Evolutionary conservation across 2,888 invertebrate species (phyloP), one percentile per base, ranked within the genome.

Genomic region (Fragum fragum): DNA sequence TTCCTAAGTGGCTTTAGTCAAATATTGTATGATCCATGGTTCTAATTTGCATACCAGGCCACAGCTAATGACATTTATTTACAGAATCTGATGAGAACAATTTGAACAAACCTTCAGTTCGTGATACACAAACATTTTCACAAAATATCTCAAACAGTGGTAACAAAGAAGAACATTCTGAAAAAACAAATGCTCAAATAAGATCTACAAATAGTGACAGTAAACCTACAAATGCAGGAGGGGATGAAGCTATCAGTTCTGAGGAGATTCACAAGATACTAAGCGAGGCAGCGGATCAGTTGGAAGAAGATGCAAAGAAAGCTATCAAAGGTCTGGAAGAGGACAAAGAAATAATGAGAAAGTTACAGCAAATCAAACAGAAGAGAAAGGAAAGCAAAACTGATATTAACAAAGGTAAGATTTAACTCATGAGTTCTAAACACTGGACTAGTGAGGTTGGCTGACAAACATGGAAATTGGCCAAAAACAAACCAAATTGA

Each of bases 281-380:
- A 53, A 85, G 77, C 32, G 83, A 90, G 77, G 90, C 92, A 28
- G 91, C 92, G 7, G 73, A 80, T 5, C 91, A 93, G 52, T 68
- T 92, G 83, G 91, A 93, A 70, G 52, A 89, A n/a, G 94, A 93
- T 77, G 93, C 93, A 0, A 78, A 89, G 75, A 87, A 83, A 52
- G 93, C 92, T 0, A 36, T 93, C 26, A 80, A 85, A 18, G 92
- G 90, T 59, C 81, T 93, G 23, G 79, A 91, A 73, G 89, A 92
- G 63, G 93, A 93, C 79, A 92, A 92, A 47, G 91, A 92, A 52
- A 88, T 93, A 14, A 91, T 91, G 91, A 90, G 90, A 47, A 82
- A 86, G 39, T 83, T 93, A 55, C 87, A 89, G 36, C 85, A 91
- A 69, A 81, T 92, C n/a, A 92, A 82, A 94, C 96, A 83, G 92